phyloP scores from a whole-genome alignment of 2,797 vertebrate genomes.

The Xenentodon cancila region DNA sequence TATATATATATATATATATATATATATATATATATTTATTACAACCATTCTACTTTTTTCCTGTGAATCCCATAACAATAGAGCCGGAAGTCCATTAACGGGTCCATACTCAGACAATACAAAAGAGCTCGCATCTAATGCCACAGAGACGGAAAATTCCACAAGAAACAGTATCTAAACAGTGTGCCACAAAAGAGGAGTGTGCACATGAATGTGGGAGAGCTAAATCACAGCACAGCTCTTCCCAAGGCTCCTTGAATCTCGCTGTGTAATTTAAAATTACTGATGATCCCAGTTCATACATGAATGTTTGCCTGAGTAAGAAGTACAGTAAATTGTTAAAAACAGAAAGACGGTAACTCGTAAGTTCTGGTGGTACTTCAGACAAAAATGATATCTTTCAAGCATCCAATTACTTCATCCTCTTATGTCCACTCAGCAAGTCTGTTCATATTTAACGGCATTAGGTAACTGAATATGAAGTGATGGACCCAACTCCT shows the following conservation, averaged over 20 bases:
- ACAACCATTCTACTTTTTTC: constrained; percentile 22
- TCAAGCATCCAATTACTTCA: constrained; percentile 60
- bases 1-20: too few relatives aligned
- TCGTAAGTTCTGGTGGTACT: constrained; percentile 33
- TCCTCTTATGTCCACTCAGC: constrained; percentile 61
- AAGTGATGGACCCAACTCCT: constrained; percentile 38
- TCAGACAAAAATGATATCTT: constrained; percentile 45
- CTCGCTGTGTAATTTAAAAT: constrained; percentile 51
- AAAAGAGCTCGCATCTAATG: constrained; percentile 13
- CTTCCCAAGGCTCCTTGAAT: constrained; percentile 49
- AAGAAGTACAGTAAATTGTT: constrained; percentile 3
- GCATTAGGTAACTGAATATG: constrained; percentile 64
- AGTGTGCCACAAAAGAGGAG: constrained; percentile 1
- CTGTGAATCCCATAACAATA: constrained; percentile 36
- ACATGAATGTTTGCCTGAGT: background rate
- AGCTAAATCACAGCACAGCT: constrained; percentile 26
- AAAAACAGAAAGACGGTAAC: constrained; percentile 50
- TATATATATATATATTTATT: constrained; percentile 33
- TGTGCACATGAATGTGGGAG: background rate
- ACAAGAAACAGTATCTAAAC: constrained; percentile 20
- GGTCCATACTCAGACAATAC: background rate
- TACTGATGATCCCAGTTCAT: constrained; percentile 50
- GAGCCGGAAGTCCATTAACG: constrained; percentile 22
- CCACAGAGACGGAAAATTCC: constrained; percentile 31
- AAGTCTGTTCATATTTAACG: constrained; percentile 50